Evolutionary conservation across 2,888 invertebrate genomes (phyloP), one percentile per base, ranked within the genome.

Genomic region (Agrotis exclamationis): DNA sequence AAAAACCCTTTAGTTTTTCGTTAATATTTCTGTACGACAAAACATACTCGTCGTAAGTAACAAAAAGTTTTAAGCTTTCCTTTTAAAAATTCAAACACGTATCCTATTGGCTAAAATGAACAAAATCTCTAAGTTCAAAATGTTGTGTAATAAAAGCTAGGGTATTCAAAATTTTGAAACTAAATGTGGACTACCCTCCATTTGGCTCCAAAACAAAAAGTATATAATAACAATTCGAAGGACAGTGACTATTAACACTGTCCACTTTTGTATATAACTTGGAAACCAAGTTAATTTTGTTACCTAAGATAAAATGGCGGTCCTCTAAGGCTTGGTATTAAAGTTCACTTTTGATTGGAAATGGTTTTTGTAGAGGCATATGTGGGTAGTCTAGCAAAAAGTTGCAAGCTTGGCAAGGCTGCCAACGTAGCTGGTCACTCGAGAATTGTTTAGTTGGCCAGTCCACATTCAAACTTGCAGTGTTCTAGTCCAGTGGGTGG

Each of bases 371-470:
- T 59, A 68, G 63, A 57, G 39, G 62, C 62, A 75, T 77, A 45
- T 63, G 63, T 56, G 24, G 73, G 59, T 86, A 74, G 85, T 78
- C 63, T 24, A 74, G 76, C 82, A 84, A 86, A 87, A 89, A 90
- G 90, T 90, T 88, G 90, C 87, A 86, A 85, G 89, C 88, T 93
- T 93, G 93, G 93, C 93, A 91, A 85, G 86, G 87, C 78, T 92
- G 92, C 93, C 92, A 92, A 88, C 88, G 82, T 80, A 78, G 86
- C 88, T 89, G 92, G 93, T 92, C 94, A 90, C 92, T 89, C 76
- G 93, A 91, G 94, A 91, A 94, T 93, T 94, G 93, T 94, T 93
- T 93, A 92, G 93, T 92, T 93, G 93, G 93, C 91, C 83, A 85
- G 87, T 86, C 85, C 86, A 85, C 86, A 86, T 85, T 79, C 85